Evolutionary conservation across 2,888 invertebrate genomes (phyloP), one percentile per base, ranked within the genome.

Genomic region (Desoria tigrina): DNA sequence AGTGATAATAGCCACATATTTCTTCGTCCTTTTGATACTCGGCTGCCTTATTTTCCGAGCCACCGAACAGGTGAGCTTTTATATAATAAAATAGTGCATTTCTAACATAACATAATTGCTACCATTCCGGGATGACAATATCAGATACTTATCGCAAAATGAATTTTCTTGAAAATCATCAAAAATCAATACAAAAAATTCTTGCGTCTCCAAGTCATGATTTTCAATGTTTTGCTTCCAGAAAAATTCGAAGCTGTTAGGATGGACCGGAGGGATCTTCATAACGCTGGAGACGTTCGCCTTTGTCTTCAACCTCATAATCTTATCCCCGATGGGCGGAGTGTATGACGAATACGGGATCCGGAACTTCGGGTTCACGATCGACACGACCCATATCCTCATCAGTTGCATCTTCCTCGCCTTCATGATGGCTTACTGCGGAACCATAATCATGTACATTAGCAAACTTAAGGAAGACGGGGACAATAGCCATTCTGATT

Each of bases 1-100:
- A 3, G 37, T 64, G 45, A 54, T 66, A 16, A 66, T 71, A 21
- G 63, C 68, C 14, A 58, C 54, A n/a, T 71, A 71, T 39, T 71
- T 71, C 62, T 68, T 71, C 37, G 60, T 66, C 14, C 51, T 71
- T n/a, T 55, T 71, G 28, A 39, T 65, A 39, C 65, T 71, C 14
- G 68, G 68, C 21, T 65, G 68, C 56, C 66, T 71, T 58, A 71
- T 71, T 27, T 71, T 71, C 42, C 63, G 71, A 9, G 71, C 68
- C n/a, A 65, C 66, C 18, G 71, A 71, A 59, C 65, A 71, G 66
- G 67, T 68, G 60, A 54, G 9, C 6, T 24, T 51, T 27, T 45
- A 9, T 45, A 6, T 16, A 16, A 32, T 7, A 32, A 32, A 32
- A 32, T 7, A 11, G 32, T 11, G 11, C 32, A 32, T 32, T 32